Percentiles rank a stretch among this genome's conserved stretches.
These are phyloP conservation scores for Spinus olivaceus DNA, from an alignment of 2,797 vertebrate genomes.

Conservation along the genomic window DNA sequence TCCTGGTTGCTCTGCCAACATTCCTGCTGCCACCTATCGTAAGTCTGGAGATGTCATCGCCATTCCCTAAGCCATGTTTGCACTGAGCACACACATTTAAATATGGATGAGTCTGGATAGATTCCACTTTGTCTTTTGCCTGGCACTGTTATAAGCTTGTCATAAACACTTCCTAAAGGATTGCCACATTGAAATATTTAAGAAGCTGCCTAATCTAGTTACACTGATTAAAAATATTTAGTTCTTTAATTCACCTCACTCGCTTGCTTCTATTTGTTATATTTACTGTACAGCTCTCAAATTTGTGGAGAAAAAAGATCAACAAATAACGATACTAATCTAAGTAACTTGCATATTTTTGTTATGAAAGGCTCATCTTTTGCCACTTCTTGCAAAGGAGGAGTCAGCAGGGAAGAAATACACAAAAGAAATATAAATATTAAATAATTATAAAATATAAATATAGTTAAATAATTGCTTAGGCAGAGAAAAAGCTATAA, in stretches of 20 bases:
- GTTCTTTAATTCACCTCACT: constrained; percentile 14
- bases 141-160: constrained; percentile 63
- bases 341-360: not conserved
- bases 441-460: constrained; percentile 45
- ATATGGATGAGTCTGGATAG: constrained; percentile 69
- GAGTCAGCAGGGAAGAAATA: constrained; percentile 8
- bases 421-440: constrained; percentile 8
- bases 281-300: not conserved
- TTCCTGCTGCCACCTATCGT: constrained; percentile 61
- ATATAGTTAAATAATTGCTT: constrained; percentile 4
- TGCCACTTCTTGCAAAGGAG: constrained; percentile 3
- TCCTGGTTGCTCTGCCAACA: constrained; percentile 5
- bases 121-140: constrained; percentile 72
- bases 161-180: constrained; percentile 69
- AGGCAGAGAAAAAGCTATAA: not conserved
- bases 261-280: not conserved
- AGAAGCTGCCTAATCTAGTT: constrained; percentile 55
- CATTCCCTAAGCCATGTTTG: constrained; percentile 19
- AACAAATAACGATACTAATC: constrained; percentile 19
- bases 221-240: constrained; percentile 56
- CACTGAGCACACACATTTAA: constrained; percentile 56
- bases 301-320: constrained; percentile 21
- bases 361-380: constrained; percentile 12
- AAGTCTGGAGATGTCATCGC: constrained; percentile 35
- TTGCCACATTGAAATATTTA: constrained; percentile 68